Conservation (phyloP, 2,797 vertebrate genomes). For the Thripadectes ignobilis region DNA sequence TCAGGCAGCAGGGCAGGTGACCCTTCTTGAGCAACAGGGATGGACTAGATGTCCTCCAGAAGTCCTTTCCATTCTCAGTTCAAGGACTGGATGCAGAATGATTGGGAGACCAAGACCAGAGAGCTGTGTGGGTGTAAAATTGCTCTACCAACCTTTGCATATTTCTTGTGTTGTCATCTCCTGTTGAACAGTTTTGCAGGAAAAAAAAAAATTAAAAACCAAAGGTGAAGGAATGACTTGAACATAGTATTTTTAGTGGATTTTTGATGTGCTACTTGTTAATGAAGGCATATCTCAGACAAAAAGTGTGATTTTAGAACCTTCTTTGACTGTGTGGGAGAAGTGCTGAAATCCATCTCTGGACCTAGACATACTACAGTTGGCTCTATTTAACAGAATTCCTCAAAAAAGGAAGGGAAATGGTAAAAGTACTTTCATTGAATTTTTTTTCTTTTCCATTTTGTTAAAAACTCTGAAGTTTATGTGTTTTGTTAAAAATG, state of each 20-base stretch:
- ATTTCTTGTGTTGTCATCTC: background rate
- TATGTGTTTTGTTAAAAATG: background rate
- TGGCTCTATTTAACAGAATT: background rate
- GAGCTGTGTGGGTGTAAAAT: accelerated
- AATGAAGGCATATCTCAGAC: background rate
- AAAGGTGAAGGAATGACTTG: background rate
- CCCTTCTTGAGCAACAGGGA: background rate
- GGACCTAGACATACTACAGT: background rate
- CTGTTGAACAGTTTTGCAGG: background rate
- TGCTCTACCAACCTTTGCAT: accelerated
- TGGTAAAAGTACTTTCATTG: background rate
- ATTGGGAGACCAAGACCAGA: background rate
- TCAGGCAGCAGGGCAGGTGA: background rate
- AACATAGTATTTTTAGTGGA: background rate
- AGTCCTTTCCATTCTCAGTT: background rate
- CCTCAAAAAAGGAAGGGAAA: background rate
- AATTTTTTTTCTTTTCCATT: accelerated
- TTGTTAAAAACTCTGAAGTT: background rate
- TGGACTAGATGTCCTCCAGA: background rate
- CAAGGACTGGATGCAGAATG: background rate
- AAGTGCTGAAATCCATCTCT: background rate
- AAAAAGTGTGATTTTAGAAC: background rate
- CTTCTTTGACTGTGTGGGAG: background rate
- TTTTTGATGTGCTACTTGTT: background rate
- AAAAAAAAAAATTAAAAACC: background rate